phyloP scores from a whole-genome alignment of 2,888 invertebrate species.

The Ecliptopera silaceata region DNA sequence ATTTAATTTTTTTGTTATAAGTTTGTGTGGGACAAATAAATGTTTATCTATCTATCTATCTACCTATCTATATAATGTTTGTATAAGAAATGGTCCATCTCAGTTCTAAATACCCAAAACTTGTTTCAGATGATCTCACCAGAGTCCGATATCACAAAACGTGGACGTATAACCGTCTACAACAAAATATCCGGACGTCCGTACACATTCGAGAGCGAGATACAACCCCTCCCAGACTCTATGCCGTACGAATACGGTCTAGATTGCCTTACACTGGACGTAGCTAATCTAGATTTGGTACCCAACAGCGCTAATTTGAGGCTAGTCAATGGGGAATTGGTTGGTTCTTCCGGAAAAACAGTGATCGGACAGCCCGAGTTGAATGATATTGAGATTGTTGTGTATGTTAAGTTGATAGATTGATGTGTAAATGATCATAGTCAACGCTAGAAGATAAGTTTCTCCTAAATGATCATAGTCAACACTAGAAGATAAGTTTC shows the following conservation, averaged over 20 bases:
- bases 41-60: no score
- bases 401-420: conserved; percentile 52
- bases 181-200: conserved; percentile 67
- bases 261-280: conserved; percentile 48
- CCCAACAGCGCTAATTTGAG: conserved; percentile 63
- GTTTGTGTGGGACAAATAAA: no score
- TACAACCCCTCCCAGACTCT: conserved; percentile 47
- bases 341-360: conserved; percentile 50
- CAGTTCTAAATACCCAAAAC: not conserved
- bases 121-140: conserved; percentile 53
- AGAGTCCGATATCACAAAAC: conserved; percentile 38
- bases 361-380: conserved; percentile 55
- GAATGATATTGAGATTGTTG: conserved; percentile 53
- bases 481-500: no score
- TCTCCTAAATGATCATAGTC: no score
- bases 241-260: conserved; percentile 45
- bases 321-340: conserved; percentile 52
- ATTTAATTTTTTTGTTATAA: no score
- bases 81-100: no score
- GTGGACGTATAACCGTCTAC: conserved; percentile 60
- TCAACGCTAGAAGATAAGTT: no score
- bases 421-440: no score
- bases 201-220: conserved; percentile 53
- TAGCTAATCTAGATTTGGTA: conserved; percentile 55
- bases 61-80: no score